Evolutionary conservation across 2,888 invertebrate species (phyloP), one percentile per base, ranked within the genome.

Genomic region (Apotomis capreana): DNA sequence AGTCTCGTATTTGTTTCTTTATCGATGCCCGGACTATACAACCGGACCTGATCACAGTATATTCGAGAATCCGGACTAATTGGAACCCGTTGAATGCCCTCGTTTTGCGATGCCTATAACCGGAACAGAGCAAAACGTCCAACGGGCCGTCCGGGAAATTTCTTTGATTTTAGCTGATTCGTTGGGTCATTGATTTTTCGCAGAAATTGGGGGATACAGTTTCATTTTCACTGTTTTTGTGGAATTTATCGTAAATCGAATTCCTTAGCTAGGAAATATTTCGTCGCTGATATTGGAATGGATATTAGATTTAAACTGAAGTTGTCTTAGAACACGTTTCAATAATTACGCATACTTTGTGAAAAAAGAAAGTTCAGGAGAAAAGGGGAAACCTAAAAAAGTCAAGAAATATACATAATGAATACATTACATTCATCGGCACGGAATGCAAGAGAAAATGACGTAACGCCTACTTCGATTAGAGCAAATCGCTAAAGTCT

Each of bases 51-150:
- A 57, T 58, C 46, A 58, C 60, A 70, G 54, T 49, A 60, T 61
- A 68, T 46, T 9, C 65, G 65, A 44, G 46, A 44, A 68, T 71
- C 67, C 67, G 4, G 40, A 4, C 67, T 71, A 71, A 71, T 71
- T 71, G 67, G 71, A 52, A 60, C 49, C 61, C 71, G 44, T 57
- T 68, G 57, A 71, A 67, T 67, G 62, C 57, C 51, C 61, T 52
- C 49, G 46, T 65, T 70, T 65, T 37, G 54, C 57, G 58, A 67
- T 13, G 57, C 49, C 55, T 67, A 60, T 61, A 67, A 36, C 51
- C 26, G 61, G 61, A 6, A 49, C 12, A 36, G 46, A 69, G 46
- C 59, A n/a, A 13, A 61, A 61, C 55, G 51, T 40, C 37, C 59
- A 61, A 55, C 13, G 46, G 13, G 46, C 9, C 55, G 49, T 57